Percentiles rank a stretch among this genome's conserved stretches.
Conservation (phyloP, 2,797 vertebrate species). For the Acrocephalus scirpaceus region DNA sequence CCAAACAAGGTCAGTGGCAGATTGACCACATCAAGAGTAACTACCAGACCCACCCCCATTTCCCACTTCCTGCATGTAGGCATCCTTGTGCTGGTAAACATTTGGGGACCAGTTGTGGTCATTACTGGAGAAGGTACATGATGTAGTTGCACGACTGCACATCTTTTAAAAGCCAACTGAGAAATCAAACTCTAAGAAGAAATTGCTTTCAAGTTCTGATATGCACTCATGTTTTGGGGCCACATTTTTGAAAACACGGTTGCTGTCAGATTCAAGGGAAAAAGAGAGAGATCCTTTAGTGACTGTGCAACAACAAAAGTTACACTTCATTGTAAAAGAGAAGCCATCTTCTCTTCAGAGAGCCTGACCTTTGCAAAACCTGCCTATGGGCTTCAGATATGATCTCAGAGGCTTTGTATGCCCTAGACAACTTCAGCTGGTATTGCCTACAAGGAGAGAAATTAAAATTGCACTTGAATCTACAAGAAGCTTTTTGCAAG, state of each 20-base stretch:
- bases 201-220: slow-evolving; percentile 66
- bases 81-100: slow-evolving; percentile 82
- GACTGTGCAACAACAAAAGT: not conserved
- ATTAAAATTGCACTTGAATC: slow-evolving; percentile 59
- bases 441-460: slow-evolving; percentile 59
- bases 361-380: slow-evolving; percentile 21
- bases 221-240: not conserved
- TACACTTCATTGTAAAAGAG: not conserved
- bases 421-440: slow-evolving; percentile 52
- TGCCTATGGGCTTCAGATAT: slow-evolving; percentile 48
- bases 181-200: slow-evolving; percentile 52
- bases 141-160: slow-evolving; percentile 70
- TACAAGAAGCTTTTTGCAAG: slow-evolving; percentile 49
- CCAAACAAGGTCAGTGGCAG: slow-evolving; percentile 85
- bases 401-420: slow-evolving; percentile 24
- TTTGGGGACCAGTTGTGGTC: slow-evolving; percentile 79
- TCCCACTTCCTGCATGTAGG: slow-evolving; percentile 78
- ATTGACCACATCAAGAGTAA: slow-evolving; percentile 93
- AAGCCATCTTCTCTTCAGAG: not conserved
- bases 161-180: slow-evolving; percentile 65
- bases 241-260: not conserved
- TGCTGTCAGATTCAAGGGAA: slow-evolving; percentile 29
- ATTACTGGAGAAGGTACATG: slow-evolving; percentile 60
- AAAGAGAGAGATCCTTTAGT: not conserved
- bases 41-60: slow-evolving; percentile 79